phyloP scores from a whole-genome alignment of 2,888 invertebrate genomes.

The Protodeltote pygarga region DNA sequence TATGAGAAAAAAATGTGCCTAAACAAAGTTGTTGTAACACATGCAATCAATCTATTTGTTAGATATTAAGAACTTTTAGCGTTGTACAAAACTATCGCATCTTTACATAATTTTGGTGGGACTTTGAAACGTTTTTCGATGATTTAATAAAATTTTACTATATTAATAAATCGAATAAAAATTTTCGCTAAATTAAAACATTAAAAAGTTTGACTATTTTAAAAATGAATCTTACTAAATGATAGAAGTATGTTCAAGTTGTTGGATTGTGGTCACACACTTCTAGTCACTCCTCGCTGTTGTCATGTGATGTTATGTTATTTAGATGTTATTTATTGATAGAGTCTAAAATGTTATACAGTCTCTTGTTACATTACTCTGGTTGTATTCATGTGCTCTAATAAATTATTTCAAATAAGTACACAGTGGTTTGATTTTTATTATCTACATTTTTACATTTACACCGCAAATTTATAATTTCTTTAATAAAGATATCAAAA shows the following conservation, averaged over 20 bases:
- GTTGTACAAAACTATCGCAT: slow-evolving; percentile 33
- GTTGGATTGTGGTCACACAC: slow-evolving; percentile 36
- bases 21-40: slow-evolving; percentile 57
- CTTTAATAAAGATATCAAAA: too few relatives aligned
- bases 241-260: slow-evolving; percentile 38
- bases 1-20: slow-evolving; percentile 72
- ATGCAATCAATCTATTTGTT: slow-evolving; percentile 48
- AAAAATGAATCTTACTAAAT: slow-evolving; percentile 39
- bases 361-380: slow-evolving; percentile 76
- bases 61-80: slow-evolving; percentile 43
- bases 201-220: slow-evolving; percentile 34
- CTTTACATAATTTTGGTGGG: slow-evolving; percentile 41
- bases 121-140: slow-evolving; percentile 14
- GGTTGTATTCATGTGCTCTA: slow-evolving; percentile 80
- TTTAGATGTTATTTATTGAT: slow-evolving; percentile 68
- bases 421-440: slow-evolving; percentile 4
- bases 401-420: slow-evolving; percentile 71
- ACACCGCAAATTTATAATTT: too few relatives aligned
- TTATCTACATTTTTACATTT: not conserved
- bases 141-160: slow-evolving; percentile 25
- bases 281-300: slow-evolving; percentile 73
- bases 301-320: slow-evolving; percentile 73
- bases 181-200: slow-evolving; percentile 19
- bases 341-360: slow-evolving; percentile 75
- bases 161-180: slow-evolving; percentile 15